Evolutionary conservation across 2,113 vertebrate species (phyloP), one percentile per base, ranked within the genome.

Genomic region (Bucco capensis): DNA sequence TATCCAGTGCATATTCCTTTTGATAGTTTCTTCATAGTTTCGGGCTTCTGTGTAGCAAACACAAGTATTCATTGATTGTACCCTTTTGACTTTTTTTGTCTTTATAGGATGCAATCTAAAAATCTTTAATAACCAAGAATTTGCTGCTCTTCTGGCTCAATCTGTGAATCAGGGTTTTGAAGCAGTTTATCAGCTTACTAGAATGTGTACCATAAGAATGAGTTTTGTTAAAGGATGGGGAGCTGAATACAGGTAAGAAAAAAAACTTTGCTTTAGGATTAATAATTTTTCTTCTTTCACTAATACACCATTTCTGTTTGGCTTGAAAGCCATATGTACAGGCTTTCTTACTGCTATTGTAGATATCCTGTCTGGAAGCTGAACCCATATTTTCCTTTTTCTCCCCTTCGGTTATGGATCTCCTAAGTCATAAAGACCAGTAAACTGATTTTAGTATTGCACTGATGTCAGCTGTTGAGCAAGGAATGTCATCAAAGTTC

Each of bases 121-220:
- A 97, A 99, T 99, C 96, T 99, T 99, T 86, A 99, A 99, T 96
- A 99, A 99, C 97, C 99, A 99, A 96, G 99, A 99, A 96, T 99
- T 99, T 97, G 99, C 99, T 70, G 99, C 99, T 64, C 98, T 99
- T 94, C 97, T 99, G 97, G 99, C 99, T 91, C 99, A 99, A 85
- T 99, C 99, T 70, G 99, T 99, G 86, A 99, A 99, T 97, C 99
- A 99, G 96, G 99, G 99, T 17, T 99, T 99, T 82, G 99, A 99
- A 97, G 99, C 99, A 5, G 99, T 99, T 27, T 99, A 99, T 95
- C 99, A 99, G 76, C 97, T 99, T 89, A 99, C 99, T 94, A 98
- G 99, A 97, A 99, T 99, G 99, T 99, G 99, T 92, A 99, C 99
- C 96, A 99, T 99, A 97, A 98, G 99, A 95, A 99, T 99, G 99